Percentiles rank a stretch among this genome's conserved stretches.
These are phyloP conservation scores for Mola mola DNA, from an alignment of 2,113 vertebrate genomes.

Conservation along the genomic window DNA sequence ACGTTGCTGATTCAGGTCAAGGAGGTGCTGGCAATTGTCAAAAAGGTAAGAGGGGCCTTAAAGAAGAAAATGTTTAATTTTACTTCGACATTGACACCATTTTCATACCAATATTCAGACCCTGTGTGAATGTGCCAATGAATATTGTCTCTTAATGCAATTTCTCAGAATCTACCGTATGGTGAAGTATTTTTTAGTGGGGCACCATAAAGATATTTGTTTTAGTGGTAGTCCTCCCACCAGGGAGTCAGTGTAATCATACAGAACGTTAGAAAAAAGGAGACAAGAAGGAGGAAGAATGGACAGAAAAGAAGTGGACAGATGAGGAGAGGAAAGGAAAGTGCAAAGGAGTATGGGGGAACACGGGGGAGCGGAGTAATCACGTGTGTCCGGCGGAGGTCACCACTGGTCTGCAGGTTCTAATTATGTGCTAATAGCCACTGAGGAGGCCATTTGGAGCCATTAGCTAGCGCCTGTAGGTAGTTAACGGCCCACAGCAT, in stretches of 20 bases:
- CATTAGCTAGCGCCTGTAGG: constrained; percentile 87
- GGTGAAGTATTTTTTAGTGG: constrained; percentile 52
- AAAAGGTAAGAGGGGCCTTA: constrained; percentile 26
- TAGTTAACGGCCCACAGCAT: constrained; percentile 89
- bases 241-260: constrained; percentile 61
- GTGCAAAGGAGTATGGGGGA: constrained; percentile 39
- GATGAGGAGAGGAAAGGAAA: constrained; percentile 8
- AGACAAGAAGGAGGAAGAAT: constrained; percentile 21
- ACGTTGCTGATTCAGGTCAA: constrained; percentile 61
- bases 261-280: constrained; percentile 54
- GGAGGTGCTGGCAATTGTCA: constrained; percentile 42
- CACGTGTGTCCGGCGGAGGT: constrained; percentile 83
- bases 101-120: constrained; percentile 43
- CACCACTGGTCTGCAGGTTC: constrained; percentile 86
- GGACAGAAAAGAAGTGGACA: constrained; percentile 5
- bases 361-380: constrained; percentile 69
- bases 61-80: constrained; percentile 24
- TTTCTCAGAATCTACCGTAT: constrained; percentile 39
- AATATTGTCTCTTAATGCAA: constrained; percentile 40
- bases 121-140: constrained; percentile 23
- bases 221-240: constrained; percentile 57
- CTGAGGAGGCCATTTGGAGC: constrained; percentile 87
- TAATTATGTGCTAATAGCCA: constrained; percentile 89
- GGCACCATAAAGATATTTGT: constrained; percentile 64
- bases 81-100: constrained; percentile 29